phyloP scores from a whole-genome alignment of 35 echinoderm and acorn worm genomes.

The Acanthaster planci region DNA sequence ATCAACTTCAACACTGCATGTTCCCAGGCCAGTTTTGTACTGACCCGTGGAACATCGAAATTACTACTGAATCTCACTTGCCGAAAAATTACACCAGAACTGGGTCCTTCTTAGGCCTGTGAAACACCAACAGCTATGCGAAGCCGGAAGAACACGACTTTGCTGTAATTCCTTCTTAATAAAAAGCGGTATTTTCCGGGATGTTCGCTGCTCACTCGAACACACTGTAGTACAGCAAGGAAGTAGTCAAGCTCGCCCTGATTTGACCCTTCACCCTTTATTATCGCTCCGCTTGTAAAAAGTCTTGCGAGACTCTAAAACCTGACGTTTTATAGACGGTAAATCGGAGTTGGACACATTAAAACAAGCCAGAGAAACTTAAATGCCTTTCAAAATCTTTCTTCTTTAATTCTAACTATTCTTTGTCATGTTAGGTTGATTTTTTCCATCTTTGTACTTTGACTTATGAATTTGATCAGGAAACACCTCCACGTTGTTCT shows the following conservation, averaged over 20 bases:
- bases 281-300: conserved; percentile 16
- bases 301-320: neutral
- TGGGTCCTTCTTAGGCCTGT: neutral
- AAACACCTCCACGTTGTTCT: too few species aligned
- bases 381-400: too few species aligned
- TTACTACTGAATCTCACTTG: neutral
- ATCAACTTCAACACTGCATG: too few species aligned
- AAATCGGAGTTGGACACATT: too few species aligned
- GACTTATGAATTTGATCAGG: too few species aligned
- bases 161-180: neutral
- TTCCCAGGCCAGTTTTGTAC: conserved; percentile 14
- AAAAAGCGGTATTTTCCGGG: conserved; percentile 7
- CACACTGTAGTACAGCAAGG: neutral
- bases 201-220: neutral
- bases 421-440: too few species aligned
- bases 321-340: neutral
- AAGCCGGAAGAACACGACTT: neutral
- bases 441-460: too few species aligned
- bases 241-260: conserved; percentile 29
- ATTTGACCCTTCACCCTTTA: conserved; percentile 23
- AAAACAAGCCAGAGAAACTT: too few species aligned
- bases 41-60: neutral
- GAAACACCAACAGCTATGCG: neutral
- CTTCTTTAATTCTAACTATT: too few species aligned
- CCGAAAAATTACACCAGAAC: neutral